Conservation (phyloP, 2,113 vertebrate genomes). For the Lasiurus cinereus region DNA sequence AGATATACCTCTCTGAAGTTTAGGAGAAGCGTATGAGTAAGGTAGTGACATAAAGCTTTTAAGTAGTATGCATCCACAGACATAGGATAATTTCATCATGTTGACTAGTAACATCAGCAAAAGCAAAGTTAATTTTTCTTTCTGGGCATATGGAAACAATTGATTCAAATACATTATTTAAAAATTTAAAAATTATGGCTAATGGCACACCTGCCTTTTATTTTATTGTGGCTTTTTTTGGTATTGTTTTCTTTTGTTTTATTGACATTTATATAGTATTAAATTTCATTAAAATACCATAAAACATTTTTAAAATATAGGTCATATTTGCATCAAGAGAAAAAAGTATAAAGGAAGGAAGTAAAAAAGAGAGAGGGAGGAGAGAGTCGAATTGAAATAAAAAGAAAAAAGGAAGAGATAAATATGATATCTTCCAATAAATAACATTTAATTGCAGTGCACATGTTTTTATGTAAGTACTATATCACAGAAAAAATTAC, state of each 20-base stretch:
- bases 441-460: slow-evolving; percentile 50
- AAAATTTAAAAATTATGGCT: background rate
- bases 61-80: background rate
- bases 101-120: background rate
- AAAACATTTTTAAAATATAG: background rate
- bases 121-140: background rate
- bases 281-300: slow-evolving; percentile 34
- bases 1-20: background rate
- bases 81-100: background rate
- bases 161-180: background rate
- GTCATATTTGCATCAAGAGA: background rate
- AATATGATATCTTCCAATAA: slow-evolving; percentile 20
- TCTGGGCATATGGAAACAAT: background rate
- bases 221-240: background rate
- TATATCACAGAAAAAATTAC: slow-evolving; percentile 48
- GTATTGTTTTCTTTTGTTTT: background rate
- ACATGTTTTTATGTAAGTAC: slow-evolving; percentile 58
- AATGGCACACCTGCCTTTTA: background rate
- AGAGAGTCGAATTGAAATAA: background rate
- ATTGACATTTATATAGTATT: background rate
- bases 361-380: too few relatives aligned
- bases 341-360: background rate
- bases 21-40: background rate
- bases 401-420: background rate
- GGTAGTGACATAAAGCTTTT: background rate